phyloP scores from a whole-genome alignment of 2,888 invertebrate genomes.

The Sinhomidia bicolor region DNA sequence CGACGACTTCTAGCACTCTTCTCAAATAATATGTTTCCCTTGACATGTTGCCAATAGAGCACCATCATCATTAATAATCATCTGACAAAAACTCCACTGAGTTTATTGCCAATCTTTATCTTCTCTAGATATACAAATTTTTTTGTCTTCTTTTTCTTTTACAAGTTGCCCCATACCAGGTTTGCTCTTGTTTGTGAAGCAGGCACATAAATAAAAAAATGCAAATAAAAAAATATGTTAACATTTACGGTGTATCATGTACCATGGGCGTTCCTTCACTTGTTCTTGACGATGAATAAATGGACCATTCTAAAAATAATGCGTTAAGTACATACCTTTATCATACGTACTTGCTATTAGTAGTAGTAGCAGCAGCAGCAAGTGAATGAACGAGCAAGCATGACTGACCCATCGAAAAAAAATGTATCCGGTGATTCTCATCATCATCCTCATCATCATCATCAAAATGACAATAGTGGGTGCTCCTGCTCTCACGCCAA shows the following conservation, averaged over 20 bases:
- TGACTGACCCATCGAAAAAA: conserved; percentile 37
- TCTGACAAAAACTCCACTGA: background rate
- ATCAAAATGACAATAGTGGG: conserved; percentile 36
- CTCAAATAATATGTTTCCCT: background rate
- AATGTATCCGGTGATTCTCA: conserved; percentile 21
- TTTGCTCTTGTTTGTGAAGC: background rate
- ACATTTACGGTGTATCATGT: too few relatives aligned
- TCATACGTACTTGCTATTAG: background rate
- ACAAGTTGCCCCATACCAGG: conserved; percentile 23
- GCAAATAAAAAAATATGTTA: too few relatives aligned
- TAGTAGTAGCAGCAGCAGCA: background rate
- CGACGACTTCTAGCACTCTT: conserved; percentile 38
- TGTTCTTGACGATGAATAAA: conserved; percentile 7
- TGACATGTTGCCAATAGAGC: background rate
- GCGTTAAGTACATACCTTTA: too few relatives aligned
- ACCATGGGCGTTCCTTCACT: background rate
- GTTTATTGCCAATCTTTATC: background rate
- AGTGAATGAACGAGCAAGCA: background rate
- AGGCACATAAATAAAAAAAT: too few relatives aligned
- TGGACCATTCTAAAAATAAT: conserved; percentile 33
- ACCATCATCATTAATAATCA: background rate
- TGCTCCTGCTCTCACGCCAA: conserved; percentile 41
- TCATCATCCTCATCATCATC: background rate
- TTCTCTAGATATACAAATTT: too few relatives aligned
- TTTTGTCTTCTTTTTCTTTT: too few relatives aligned